A percentile compares a stretch with the other conserved stretches of the same genome.
Conservation (phyloP, 1,140 invertebrate genomes). For the Lethocerus indicus region DNA sequence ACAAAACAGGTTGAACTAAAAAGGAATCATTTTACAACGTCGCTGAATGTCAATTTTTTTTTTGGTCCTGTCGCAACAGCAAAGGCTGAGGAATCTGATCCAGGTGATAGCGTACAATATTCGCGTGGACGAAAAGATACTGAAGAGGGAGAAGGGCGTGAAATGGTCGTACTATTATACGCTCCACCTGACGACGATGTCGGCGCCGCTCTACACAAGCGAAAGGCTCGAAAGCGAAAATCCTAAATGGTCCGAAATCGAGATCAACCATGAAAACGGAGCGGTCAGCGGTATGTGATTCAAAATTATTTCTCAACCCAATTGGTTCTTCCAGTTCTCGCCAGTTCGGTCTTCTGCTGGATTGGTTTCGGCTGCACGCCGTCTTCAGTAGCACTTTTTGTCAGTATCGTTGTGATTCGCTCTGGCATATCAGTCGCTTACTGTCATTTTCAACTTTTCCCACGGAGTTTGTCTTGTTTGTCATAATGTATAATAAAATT, state of each 20-base stretch:
- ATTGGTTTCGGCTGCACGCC: too few relatives aligned
- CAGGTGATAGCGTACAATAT: conserved; percentile 48
- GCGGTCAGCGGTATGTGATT: conserved; percentile 20
- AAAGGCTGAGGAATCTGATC: conserved; percentile 52
- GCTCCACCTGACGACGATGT: conserved; percentile 59
- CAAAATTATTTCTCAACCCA: too few relatives aligned
- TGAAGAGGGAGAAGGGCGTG: conserved; percentile 12
- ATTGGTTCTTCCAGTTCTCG: too few relatives aligned
- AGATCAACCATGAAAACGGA: conserved; percentile 22
- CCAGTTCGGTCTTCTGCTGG: too few relatives aligned
- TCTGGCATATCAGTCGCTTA: too few relatives aligned
- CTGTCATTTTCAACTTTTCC: too few relatives aligned
- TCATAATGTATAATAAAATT: too few relatives aligned
- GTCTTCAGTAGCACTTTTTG: too few relatives aligned
- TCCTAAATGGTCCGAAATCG: conserved; percentile 58
- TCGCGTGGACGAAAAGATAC: conserved; percentile 22
- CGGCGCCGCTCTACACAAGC: conserved; percentile 73
- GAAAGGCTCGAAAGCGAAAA: conserved; percentile 52
- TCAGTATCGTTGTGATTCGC: too few relatives aligned
- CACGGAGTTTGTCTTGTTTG: too few relatives aligned
- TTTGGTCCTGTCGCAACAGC: conserved; percentile 21
- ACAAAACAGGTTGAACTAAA: too few relatives aligned
- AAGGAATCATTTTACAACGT: too few relatives aligned
- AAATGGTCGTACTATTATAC: conserved; percentile 53
- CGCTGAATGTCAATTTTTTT: not conserved